These are phyloP conservation scores for Zaprionus capensis DNA, from an alignment of 1,140 invertebrate genomes.

Conservation along the genomic window DNA sequence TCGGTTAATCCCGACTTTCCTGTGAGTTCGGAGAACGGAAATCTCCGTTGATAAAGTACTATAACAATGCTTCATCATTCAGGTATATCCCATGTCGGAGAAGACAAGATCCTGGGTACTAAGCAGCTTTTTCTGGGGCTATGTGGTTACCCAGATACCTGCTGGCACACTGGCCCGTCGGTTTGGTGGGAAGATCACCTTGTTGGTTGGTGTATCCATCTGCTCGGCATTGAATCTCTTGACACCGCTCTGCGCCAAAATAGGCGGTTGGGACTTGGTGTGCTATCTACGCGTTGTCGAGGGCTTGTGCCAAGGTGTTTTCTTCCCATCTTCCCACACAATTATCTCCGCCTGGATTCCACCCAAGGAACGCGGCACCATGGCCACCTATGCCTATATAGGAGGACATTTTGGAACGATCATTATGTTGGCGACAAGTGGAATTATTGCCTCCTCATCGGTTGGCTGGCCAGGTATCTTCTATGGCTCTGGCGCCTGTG, in stretches of 20 bases:
- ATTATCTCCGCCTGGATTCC: slow-evolving; percentile 91
- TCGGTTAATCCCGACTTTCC: slow-evolving; percentile 51
- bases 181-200: slow-evolving; percentile 86
- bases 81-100: slow-evolving; percentile 48
- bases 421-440: slow-evolving; percentile 86
- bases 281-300: slow-evolving; percentile 87
- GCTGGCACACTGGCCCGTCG: slow-evolving; percentile 88
- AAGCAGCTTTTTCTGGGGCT: slow-evolving; percentile 88
- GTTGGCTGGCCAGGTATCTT: slow-evolving; percentile 91
- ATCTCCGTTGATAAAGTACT: background rate
- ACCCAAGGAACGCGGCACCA: slow-evolving; percentile 85
- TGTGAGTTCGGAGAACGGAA: slow-evolving; percentile 52
- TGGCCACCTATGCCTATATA: slow-evolving; percentile 86
- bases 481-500: slow-evolving; percentile 88
- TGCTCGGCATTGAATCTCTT: slow-evolving; percentile 84
- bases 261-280: slow-evolving; percentile 86
- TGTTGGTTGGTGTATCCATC: slow-evolving; percentile 26
- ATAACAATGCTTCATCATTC: background rate
- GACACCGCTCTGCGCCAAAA: slow-evolving; percentile 68
- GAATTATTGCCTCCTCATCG: slow-evolving; percentile 86
- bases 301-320: slow-evolving; percentile 91
- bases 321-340: slow-evolving; percentile 91
- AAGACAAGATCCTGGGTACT: slow-evolving; percentile 83
- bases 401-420: slow-evolving; percentile 90
- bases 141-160: slow-evolving; percentile 86